Conservation (phyloP, 2,888 invertebrate genomes). For the Siphlonurus alternatus region DNA sequence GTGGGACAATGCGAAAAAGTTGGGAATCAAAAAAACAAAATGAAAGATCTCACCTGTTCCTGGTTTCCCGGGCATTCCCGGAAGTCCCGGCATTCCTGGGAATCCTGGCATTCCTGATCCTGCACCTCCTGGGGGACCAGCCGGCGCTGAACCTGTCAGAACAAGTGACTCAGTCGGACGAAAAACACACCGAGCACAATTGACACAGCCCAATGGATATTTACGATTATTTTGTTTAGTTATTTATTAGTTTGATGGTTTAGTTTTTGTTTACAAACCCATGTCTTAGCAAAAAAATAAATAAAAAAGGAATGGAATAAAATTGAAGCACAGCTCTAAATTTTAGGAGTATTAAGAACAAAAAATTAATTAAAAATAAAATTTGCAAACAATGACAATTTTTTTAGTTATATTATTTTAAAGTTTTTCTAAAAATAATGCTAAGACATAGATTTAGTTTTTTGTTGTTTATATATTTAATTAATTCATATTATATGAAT, state of each 20-base stretch:
- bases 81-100: too few species aligned
- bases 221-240: not conserved
- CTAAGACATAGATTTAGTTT: too few species aligned
- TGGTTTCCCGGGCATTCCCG: not conserved
- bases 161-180: not conserved
- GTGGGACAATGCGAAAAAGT: too few species aligned
- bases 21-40: too few species aligned
- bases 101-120: slow-evolving; percentile 18
- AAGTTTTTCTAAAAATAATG: too few species aligned
- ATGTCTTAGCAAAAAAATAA: not conserved
- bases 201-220: not conserved
- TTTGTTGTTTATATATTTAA: too few species aligned
- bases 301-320: too few species aligned
- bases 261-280: not conserved
- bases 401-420: too few species aligned
- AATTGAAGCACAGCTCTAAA: not conserved
- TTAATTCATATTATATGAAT: too few species aligned
- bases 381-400: too few species aligned
- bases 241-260: not conserved
- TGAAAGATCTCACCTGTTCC: too few species aligned
- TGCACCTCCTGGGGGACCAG: slow-evolving; percentile 18
- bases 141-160: slow-evolving; percentile 17
- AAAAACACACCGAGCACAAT: not conserved
- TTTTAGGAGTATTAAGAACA: not conserved
- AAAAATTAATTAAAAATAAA: too few species aligned